phyloP scores from a whole-genome alignment of 2,113 vertebrate genomes.

The Bos taurus region ARS-UCD2.0 NC_037335.1:60884501-60885000 shows the following conservation, averaged over 20 bases:
- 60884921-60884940: background rate
- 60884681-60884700: no score
- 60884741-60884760: background rate
- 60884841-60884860: background rate
- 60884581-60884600: no score
- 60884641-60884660: no score
- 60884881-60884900: background rate
- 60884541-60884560: no score
- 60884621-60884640: no score
- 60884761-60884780: background rate
- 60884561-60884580: no score
- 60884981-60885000: background rate
- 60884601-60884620: no score
- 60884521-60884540: no score
- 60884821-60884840: background rate
- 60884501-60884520: no score
- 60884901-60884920: background rate
- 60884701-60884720: background rate
- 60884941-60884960: background rate
- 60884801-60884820: background rate
- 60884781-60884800: background rate
- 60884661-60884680: no score
- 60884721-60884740: background rate
- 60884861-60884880: constrained; percentile 12
- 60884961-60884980: background rate